A percentile compares a stretch with the other conserved stretches of the same genome.
Conservation (phyloP, 2,797 vertebrate species). For the Aplochiton taeniatus region DNA sequence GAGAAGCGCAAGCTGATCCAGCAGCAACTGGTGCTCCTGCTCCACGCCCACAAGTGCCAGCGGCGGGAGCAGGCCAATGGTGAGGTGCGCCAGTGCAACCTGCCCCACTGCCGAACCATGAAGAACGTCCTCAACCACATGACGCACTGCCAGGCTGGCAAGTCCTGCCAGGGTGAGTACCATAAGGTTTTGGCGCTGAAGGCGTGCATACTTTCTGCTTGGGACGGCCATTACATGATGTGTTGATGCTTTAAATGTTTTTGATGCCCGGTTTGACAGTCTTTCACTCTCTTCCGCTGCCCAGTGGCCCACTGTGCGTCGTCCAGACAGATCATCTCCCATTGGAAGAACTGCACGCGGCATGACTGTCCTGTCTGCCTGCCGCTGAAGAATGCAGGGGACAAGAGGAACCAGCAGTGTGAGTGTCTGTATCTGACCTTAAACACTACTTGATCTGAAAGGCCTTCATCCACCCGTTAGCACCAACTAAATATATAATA, state of each 20-base stretch:
- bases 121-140: conserved; percentile 99
- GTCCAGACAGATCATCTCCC: conserved; percentile 98
- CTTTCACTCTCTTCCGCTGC: conserved; percentile 1
- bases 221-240: too few relatives aligned
- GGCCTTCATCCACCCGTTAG: too few relatives aligned
- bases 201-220: not conserved
- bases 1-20: conserved; percentile 98
- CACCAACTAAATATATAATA: too few relatives aligned
- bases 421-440: conserved; percentile 82
- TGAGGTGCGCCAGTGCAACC: conserved; percentile 92
- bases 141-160: conserved; percentile 99
- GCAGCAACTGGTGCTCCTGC: conserved; percentile 93
- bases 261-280: not conserved
- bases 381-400: conserved; percentile 96
- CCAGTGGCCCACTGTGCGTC: conserved; percentile 93
- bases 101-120: conserved; percentile 97
- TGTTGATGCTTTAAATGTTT: not conserved
- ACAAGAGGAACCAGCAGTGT: conserved; percentile 99
- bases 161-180: conserved; percentile 93
- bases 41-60: conserved; percentile 98
- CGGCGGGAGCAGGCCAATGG: conserved; percentile 94
- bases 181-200: not conserved
- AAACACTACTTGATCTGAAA: not conserved
- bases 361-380: conserved; percentile 98
- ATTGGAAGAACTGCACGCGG: conserved; percentile 98